These are phyloP conservation scores for Tetragonisca angustula DNA, from an alignment of 2,888 invertebrate genomes.

Conservation along the genomic window DNA sequence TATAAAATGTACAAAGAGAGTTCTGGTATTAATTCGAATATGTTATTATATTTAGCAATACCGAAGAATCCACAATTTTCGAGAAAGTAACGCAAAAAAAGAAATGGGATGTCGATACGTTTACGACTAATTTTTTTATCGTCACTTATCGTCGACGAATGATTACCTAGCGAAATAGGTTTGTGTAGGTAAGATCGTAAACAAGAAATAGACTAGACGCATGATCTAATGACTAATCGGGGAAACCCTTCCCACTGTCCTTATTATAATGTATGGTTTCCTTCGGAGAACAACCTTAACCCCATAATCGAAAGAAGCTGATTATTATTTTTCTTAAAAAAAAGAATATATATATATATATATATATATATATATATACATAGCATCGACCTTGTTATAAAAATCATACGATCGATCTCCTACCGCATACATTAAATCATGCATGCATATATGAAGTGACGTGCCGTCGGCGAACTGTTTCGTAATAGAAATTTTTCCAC, in stretches of 20 bases:
- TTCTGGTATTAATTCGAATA: no score
- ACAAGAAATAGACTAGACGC: neutral
- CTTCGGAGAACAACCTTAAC: constrained; percentile 17
- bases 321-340: neutral
- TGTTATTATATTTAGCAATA: no score
- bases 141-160: no score
- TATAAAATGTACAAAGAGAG: no score
- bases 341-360: neutral
- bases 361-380: neutral
- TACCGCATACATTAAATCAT: neutral
- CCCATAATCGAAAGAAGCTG: neutral
- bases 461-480: neutral
- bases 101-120: no score
- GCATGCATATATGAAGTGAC: neutral
- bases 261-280: constrained; percentile 13
- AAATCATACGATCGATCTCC: neutral
- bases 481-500: neutral
- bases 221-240: constrained; percentile 1
- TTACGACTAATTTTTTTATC: no score
- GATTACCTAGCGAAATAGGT: no score
- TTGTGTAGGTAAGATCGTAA: no score
- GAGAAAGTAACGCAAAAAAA: no score
- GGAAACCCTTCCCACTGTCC: constrained; percentile 18
- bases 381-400: neutral
- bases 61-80: no score